These are phyloP conservation scores for Heterotis niloticus DNA, from an alignment of 2,113 vertebrate genomes.

Conservation along the genomic window DNA sequence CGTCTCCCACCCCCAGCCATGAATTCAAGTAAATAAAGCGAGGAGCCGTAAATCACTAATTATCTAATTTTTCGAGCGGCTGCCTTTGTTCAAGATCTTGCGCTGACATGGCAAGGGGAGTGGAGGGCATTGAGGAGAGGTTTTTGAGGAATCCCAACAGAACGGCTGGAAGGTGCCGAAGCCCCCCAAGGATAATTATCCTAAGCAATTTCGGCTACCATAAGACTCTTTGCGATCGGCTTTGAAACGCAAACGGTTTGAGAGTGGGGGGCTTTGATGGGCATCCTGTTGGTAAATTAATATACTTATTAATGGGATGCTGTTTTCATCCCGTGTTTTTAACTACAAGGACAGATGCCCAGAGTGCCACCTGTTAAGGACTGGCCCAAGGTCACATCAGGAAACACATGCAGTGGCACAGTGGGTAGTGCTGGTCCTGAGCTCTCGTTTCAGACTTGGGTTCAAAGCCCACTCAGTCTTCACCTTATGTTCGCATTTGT, in stretches of 20 bases:
- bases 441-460: too few species aligned
- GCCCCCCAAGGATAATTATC: background rate
- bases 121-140: too few species aligned
- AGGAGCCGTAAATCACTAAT: conserved; percentile 33
- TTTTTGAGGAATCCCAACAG: background rate
- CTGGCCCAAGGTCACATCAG: too few species aligned
- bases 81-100: background rate
- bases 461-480: too few species aligned
- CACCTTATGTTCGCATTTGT: too few species aligned
- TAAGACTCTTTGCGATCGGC: background rate
- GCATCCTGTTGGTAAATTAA: background rate
- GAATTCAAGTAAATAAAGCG: conserved; percentile 24
- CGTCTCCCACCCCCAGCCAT: conserved; percentile 1
- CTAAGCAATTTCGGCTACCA: background rate
- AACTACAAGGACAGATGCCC: too few species aligned
- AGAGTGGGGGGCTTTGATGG: background rate
- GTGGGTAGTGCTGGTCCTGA: too few species aligned
- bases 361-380: too few species aligned
- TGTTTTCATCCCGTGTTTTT: too few species aligned
- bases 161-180: background rate
- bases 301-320: background rate
- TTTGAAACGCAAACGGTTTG: background rate
- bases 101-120: background rate
- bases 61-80: conserved; percentile 7
- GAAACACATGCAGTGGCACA: too few species aligned